These are phyloP conservation scores for Brienomyrus brachyistius DNA, from an alignment of 2,113 vertebrate species.

Conservation along the genomic window DNA sequence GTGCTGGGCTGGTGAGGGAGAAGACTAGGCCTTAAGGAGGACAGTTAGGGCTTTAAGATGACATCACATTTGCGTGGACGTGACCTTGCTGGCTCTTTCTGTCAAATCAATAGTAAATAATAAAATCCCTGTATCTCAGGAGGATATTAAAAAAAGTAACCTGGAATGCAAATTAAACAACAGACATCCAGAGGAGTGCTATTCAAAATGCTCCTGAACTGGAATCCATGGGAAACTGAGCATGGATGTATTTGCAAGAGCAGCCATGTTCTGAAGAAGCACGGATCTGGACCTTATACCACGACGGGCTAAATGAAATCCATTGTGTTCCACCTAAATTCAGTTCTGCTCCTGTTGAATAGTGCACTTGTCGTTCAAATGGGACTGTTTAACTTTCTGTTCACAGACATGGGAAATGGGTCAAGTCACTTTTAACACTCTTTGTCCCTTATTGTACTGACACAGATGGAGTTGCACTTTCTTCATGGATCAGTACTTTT, in stretches of 20 bases:
- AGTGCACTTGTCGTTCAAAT: neutral
- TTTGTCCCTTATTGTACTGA: neutral
- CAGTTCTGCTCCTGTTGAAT: neutral
- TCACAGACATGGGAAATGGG: neutral
- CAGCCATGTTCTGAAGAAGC: neutral
- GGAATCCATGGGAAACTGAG: neutral
- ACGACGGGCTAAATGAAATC: neutral
- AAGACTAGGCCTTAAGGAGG: neutral
- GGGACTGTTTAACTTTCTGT: neutral
- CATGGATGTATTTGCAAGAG: neutral
- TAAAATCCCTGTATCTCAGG: neutral
- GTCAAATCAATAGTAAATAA: neutral
- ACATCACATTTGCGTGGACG: neutral
- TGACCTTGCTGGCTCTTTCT: neutral
- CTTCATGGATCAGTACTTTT: neutral
- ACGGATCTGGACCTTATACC: neutral
- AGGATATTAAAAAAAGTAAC: neutral
- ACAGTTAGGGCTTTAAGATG: neutral
- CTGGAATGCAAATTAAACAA: neutral
- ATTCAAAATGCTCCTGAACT: neutral
- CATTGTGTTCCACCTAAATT: neutral
- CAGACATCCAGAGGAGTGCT: neutral
- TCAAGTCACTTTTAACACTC: neutral
- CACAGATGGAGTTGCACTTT: neutral
- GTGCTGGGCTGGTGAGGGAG: neutral